Base-by-base conservation (phyloP, 2,888 invertebrate species). In the Nymphalis urticae region DNA sequence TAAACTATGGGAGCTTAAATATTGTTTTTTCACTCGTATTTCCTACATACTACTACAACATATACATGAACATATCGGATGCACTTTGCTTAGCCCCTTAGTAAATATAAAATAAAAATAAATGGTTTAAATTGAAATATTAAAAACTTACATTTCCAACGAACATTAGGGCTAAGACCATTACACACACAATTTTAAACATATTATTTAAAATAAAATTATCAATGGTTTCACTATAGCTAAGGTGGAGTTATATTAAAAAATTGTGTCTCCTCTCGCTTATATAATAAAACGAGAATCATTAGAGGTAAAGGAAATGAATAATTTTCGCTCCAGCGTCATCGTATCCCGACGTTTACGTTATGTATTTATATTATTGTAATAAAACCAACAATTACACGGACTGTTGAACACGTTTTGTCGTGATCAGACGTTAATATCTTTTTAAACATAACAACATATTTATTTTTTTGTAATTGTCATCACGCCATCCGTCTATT, bases 141-240 rank as follows among this genome's bases (percentile, higher is more conserved):
- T 10, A 32, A 53, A 36, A 48, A 67, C 72, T 72, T 64, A 72
- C 72, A 48, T 64, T 64, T 24, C 64, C 67, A 51, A 70, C 48
- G 13, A 72, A 24, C 70, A 72, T 70, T 48, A 72, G 21, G 36
- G 67, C 67, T n/a, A 72, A 48, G 59, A 70, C 17, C n/a, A 62
- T 59, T 16, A 70, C 58, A 64, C 47, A 59, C n/a, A 62, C 13
- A 32, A 72, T 47, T 65, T 70, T 72, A 50, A 70, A 70, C 72
- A 72, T 72, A 67, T 67, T 72, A 1, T 6, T 47, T 19, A 27
- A 9, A n/a, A 56, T 1, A 17, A 17, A n/a, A 16, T 17, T 16
- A 32, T 17, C 32, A 56, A 24, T 1, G 17, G 54, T 32, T 17
- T 17, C 17, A 17, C 54, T 56, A 17, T 17, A 17, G 54, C 17